These are phyloP conservation scores for Quadroppia sp. DNA, from an alignment of 2,888 invertebrate species.

Conservation along the genomic window DNA sequence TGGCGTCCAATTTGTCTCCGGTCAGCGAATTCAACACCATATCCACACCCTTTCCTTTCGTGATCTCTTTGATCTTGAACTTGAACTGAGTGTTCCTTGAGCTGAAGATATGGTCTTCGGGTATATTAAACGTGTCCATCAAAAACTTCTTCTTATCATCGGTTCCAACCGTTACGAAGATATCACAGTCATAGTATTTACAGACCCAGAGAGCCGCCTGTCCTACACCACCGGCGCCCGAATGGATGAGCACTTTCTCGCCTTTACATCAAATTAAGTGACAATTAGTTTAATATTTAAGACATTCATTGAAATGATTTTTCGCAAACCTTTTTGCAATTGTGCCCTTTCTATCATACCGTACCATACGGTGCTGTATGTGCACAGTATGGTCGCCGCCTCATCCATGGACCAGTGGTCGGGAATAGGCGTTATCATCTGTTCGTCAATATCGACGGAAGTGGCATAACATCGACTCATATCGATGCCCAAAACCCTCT, in stretches of 20 bases:
- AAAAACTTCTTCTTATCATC: slow-evolving; percentile 81
- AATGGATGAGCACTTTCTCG: slow-evolving; percentile 84
- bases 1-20: too few relatives aligned
- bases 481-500: slow-evolving; percentile 88
- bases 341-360: slow-evolving; percentile 80
- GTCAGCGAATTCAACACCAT: slow-evolving; percentile 89
- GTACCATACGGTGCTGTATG: slow-evolving; percentile 82
- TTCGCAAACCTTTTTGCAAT: slow-evolving; percentile 57
- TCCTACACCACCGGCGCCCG: slow-evolving; percentile 92
- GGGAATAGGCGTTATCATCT: slow-evolving; percentile 71
- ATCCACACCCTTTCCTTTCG: slow-evolving; percentile 82
- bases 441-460: slow-evolving; percentile 66
- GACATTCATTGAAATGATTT: neutral
- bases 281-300: neutral
- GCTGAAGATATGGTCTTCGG: slow-evolving; percentile 77
- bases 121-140: slow-evolving; percentile 73
- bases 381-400: slow-evolving; percentile 89
- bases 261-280: slow-evolving; percentile 56
- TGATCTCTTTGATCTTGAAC: slow-evolving; percentile 74
- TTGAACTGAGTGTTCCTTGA: slow-evolving; percentile 88
- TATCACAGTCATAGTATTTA: slow-evolving; percentile 76
- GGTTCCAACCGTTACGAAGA: slow-evolving; percentile 79
- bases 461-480: slow-evolving; percentile 82
- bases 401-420: too few relatives aligned
- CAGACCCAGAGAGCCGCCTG: slow-evolving; percentile 95